Percentiles rank a stretch among this genome's conserved stretches.
Conservation (phyloP, 2,797 vertebrate genomes). For the Poeciliopsis turneri region DNA sequence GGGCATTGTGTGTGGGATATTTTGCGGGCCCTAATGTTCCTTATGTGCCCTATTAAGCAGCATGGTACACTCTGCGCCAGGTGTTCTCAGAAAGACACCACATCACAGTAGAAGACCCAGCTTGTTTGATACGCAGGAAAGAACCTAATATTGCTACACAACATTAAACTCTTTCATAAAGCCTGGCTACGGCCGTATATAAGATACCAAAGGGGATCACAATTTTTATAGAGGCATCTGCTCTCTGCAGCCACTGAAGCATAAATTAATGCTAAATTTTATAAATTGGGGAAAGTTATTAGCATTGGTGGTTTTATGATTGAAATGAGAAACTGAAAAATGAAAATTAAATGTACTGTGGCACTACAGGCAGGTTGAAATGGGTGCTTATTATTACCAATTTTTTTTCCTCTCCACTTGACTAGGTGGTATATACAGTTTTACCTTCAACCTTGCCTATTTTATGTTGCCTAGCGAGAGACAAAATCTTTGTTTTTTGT, state of each 20-base stretch:
- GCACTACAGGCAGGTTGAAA: conserved; percentile 1
- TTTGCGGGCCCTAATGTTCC: conserved; percentile 9
- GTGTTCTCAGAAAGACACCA: conserved; percentile 57
- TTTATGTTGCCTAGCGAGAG: background rate
- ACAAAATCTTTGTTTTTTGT: background rate
- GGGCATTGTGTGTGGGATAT: background rate
- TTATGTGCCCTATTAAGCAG: conserved; percentile 52
- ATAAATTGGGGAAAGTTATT: conserved; percentile 52
- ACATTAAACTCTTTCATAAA: conserved; percentile 71
- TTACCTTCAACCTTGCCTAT: background rate
- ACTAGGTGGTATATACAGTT: background rate
- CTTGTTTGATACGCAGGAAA: conserved; percentile 39
- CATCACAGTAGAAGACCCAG: conserved; percentile 44
- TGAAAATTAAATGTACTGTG: conserved; percentile 9
- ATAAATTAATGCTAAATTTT: conserved; percentile 39
- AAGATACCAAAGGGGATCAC: conserved; percentile 64
- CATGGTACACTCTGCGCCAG: conserved; percentile 50
- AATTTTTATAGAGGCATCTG: conserved; percentile 72
- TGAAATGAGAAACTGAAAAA: conserved; percentile 4
- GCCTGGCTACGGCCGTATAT: conserved; percentile 52
- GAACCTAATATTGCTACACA: conserved; percentile 62
- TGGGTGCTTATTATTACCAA: background rate
- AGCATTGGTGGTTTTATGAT: conserved; percentile 38
- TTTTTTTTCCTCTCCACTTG: background rate
- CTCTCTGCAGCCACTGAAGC: conserved; percentile 56